phyloP scores from a whole-genome alignment of 2,797 vertebrate genomes.

The Propithecus perrieri region DNA sequence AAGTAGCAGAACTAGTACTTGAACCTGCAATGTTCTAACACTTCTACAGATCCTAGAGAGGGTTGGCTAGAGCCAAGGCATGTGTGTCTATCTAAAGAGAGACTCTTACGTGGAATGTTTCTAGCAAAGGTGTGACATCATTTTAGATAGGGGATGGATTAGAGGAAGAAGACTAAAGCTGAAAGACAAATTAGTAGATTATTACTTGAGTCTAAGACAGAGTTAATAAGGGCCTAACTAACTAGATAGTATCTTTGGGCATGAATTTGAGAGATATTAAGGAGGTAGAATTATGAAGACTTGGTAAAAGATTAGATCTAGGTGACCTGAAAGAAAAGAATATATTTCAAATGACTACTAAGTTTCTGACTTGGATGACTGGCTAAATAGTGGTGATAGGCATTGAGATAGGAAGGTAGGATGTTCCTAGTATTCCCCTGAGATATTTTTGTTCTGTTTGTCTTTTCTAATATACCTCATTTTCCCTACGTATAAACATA shows the following conservation, averaged over 20 bases:
- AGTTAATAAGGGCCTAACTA: neutral
- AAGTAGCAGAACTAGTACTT: neutral
- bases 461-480: neutral
- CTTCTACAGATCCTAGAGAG: neutral
- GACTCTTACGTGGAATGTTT: neutral
- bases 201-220: neutral
- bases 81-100: neutral
- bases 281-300: neutral
- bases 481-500: neutral
- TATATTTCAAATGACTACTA: neutral
- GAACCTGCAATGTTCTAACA: neutral
- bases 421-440: neutral
- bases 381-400: neutral
- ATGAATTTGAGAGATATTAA: slow-evolving; percentile 1
- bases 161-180: neutral
- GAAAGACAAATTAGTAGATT: neutral
- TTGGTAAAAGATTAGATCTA: neutral
- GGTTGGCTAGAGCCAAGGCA: neutral
- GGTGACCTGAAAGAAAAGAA: neutral
- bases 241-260: neutral
- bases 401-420: neutral
- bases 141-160: neutral
- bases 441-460: neutral
- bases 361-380: neutral
- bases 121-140: neutral